phyloP scores from a whole-genome alignment of 2,797 vertebrate genomes.

The Clamator glandarius region DNA sequence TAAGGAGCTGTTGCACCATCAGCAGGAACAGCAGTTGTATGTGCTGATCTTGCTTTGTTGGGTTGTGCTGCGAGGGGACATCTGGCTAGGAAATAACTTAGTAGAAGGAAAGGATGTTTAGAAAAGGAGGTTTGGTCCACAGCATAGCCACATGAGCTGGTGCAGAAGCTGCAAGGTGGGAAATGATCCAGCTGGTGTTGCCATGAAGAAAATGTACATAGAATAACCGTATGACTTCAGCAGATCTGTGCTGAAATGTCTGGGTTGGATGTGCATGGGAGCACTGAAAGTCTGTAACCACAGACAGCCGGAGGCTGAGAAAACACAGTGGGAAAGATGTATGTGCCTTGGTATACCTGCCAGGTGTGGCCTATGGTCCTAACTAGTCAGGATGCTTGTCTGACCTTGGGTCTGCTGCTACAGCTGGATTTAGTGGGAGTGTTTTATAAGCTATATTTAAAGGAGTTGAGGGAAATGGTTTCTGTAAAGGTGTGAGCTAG shows the following conservation, averaged over 20 bases:
- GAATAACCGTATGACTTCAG: background rate
- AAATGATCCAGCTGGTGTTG: background rate
- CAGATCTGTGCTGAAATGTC: background rate
- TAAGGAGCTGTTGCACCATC: background rate
- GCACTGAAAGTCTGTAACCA: background rate
- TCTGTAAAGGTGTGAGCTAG: background rate
- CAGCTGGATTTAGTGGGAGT: background rate
- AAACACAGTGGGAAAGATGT: background rate
- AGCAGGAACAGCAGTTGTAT: background rate
- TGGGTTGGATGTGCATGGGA: background rate
- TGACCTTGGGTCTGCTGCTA: background rate
- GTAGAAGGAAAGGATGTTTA: background rate
- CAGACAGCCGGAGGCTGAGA: background rate
- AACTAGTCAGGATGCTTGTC: background rate
- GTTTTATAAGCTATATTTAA: rapidly evolving
- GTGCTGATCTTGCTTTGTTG: background rate
- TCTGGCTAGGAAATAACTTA: background rate
- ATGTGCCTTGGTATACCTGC: background rate
- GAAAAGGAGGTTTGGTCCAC: rapidly evolving
- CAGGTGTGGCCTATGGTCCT: background rate
- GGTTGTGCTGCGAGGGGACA: too few relatives aligned
- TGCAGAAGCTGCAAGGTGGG: background rate
- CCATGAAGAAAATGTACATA: background rate
- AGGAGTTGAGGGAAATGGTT: background rate
- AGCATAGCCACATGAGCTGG: background rate